phyloP scores from a whole-genome alignment of 2,888 invertebrate species.

The Stenichneumon culpator region DNA sequence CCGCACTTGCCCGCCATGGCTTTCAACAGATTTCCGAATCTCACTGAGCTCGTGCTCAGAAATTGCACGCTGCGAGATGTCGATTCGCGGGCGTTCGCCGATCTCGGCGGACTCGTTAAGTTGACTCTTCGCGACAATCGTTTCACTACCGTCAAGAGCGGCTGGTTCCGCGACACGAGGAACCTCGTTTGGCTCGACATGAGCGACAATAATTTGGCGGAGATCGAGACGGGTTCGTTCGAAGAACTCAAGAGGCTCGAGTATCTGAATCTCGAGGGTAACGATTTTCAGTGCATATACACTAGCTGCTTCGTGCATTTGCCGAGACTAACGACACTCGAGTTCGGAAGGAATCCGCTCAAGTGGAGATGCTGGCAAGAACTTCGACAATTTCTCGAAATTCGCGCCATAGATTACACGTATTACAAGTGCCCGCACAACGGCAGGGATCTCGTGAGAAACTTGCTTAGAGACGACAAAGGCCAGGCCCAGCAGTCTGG shows the following conservation, averaged over 20 bases:
- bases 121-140: slow-evolving; percentile 76
- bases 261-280: slow-evolving; percentile 78
- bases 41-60: slow-evolving; percentile 73
- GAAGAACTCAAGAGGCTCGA: slow-evolving; percentile 68
- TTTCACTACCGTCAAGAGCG: slow-evolving; percentile 68
- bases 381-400: slow-evolving; percentile 76
- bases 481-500: not conserved
- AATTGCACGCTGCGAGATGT: slow-evolving; percentile 75
- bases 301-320: slow-evolving; percentile 76
- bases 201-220: slow-evolving; percentile 75
- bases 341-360: slow-evolving; percentile 77
- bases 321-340: slow-evolving; percentile 72
- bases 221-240: slow-evolving; percentile 75
- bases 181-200: slow-evolving; percentile 74
- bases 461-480: slow-evolving; percentile 57
- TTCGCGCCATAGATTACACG: slow-evolving; percentile 68
- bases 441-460: slow-evolving; percentile 64
- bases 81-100: slow-evolving; percentile 73
- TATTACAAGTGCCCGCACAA: slow-evolving; percentile 69
- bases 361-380: slow-evolving; percentile 79
- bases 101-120: slow-evolving; percentile 67
- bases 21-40: slow-evolving; percentile 71
- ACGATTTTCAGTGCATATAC: slow-evolving; percentile 76
- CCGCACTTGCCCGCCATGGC: slow-evolving; percentile 67
- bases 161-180: slow-evolving; percentile 71